phyloP scores from a whole-genome alignment of 2,797 vertebrate genomes.

The Onychomys torridus region DNA sequence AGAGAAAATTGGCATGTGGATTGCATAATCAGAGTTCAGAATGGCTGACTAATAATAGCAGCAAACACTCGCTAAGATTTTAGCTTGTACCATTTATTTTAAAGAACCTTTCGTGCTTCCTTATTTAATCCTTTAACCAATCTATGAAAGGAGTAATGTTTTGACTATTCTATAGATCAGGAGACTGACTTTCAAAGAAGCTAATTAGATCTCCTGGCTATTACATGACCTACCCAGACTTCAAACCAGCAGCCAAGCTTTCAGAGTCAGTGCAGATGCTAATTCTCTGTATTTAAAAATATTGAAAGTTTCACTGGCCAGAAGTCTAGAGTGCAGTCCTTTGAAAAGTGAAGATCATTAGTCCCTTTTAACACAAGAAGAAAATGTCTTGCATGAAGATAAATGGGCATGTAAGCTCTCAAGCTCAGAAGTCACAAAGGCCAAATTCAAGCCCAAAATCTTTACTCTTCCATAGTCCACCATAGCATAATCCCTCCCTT shows the following conservation, averaged over 20 bases:
- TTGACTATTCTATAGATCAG: not conserved
- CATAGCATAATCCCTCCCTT: rapidly evolving
- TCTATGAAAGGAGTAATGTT: not conserved
- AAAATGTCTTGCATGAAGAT: not conserved
- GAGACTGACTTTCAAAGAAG: not conserved
- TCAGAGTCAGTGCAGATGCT: not conserved
- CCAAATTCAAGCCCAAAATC: not conserved
- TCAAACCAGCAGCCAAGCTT: not conserved
- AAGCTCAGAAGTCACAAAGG: not conserved
- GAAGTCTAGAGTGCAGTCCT: not conserved
- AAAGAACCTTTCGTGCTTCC: not conserved
- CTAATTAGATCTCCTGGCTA: not conserved
- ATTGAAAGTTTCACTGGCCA: not conserved
- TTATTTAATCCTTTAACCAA: not conserved
- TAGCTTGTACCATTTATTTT: not conserved
- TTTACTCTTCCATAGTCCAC: not conserved
- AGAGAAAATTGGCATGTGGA: not conserved
- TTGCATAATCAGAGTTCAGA: not conserved
- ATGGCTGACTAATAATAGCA: not conserved
- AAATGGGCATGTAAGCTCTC: not conserved
- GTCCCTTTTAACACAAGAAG: not conserved
- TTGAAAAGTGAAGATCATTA: conserved; percentile 29
- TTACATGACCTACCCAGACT: not conserved
- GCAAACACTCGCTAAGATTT: not conserved
- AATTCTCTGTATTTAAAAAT: not conserved